Base-by-base conservation (phyloP, 2,797 vertebrate genomes). In the Nyctalus aviator region DNA sequence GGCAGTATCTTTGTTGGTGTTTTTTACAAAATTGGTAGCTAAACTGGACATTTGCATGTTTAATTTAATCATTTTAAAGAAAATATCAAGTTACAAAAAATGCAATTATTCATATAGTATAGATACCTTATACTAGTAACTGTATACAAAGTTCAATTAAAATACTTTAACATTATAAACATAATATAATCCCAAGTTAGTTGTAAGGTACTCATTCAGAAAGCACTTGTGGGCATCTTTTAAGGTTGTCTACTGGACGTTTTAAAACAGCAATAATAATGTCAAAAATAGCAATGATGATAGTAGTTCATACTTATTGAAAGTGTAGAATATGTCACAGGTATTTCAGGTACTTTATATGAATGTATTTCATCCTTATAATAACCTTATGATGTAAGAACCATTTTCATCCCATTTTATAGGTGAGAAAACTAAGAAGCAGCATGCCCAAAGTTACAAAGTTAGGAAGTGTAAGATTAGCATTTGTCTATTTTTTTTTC, bases 21-120 rank as follows among this genome's bases (percentile, higher is more conserved):
- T 91, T 91, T 66, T 94, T 17, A 30, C 23, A n/a, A 93, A 90
- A 73, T 93, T 76, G 87, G 44, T 77, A 76, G 1, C 48, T 90
- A 12, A 93, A 78, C 27, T 78, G 4, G 2, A 59, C 81, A 44
- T 86, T 78, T 84, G 1, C 15, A 55, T 53, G 53, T 84, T 73
- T 88, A 69, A n/a, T 83, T 35, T 69, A 78, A 37, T 64, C 35
- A 89, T 76, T 78, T 32, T 57, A 62, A 90, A 87, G 44, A 86
- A 78, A 81, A 20, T 82, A 78, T 23, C 48, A 62, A 9, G 68
- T 25, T 50, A 68, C 71, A 59, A 88, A 84, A 95, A 84, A 62
- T 21, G 4, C 35, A 32, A 62, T 35, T 30, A 79, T 3, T 66
- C 8, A 55, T 62, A 37, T 48, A 90, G 32, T n/a, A 69, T 84